A percentile compares a stretch with the other conserved stretches of the same genome.
Evolutionary conservation across 2,888 invertebrate species (phyloP).

Genomic region (Romanomermis culicivorax): DNA sequence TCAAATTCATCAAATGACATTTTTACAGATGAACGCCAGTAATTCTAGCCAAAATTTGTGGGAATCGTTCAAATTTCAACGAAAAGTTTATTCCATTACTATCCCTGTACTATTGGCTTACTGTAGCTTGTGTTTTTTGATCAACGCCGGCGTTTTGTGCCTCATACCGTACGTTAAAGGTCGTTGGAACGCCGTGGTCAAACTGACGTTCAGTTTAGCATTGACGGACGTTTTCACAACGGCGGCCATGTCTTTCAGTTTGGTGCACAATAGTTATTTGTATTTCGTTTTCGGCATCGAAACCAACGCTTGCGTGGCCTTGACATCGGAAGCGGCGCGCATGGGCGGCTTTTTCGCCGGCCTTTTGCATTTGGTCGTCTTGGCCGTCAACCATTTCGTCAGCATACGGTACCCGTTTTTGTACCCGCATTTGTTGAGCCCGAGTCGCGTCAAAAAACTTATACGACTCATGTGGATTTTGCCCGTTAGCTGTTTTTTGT

Average conservation of each 20-base stretch:
- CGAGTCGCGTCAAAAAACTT: slow-evolving; percentile 28
- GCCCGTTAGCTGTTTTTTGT: slow-evolving; percentile 36
- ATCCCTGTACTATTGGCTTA: neutral
- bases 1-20: no score
- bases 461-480: slow-evolving; percentile 39
- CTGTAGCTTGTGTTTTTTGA: neutral
- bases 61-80: neutral
- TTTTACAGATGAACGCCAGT: no score
- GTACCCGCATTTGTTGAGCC: no score
- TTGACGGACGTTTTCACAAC: slow-evolving; percentile 40
- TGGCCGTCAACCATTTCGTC: slow-evolving; percentile 44
- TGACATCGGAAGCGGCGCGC: slow-evolving; percentile 25
- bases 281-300: slow-evolving; percentile 12
- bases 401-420: slow-evolving; percentile 42
- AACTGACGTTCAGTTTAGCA: slow-evolving; percentile 31
- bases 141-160: neutral
- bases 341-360: slow-evolving; percentile 42
- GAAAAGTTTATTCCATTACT: neutral
- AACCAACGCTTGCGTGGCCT: slow-evolving; percentile 18
- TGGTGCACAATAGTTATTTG: slow-evolving; percentile 34
- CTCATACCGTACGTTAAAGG: neutral
- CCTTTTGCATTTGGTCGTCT: slow-evolving; percentile 41
- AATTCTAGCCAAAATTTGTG: no score
- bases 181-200: neutral
- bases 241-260: slow-evolving; percentile 30